Base-by-base conservation (phyloP, 2,888 invertebrate species). In the Margaritifera margaritifera region DNA sequence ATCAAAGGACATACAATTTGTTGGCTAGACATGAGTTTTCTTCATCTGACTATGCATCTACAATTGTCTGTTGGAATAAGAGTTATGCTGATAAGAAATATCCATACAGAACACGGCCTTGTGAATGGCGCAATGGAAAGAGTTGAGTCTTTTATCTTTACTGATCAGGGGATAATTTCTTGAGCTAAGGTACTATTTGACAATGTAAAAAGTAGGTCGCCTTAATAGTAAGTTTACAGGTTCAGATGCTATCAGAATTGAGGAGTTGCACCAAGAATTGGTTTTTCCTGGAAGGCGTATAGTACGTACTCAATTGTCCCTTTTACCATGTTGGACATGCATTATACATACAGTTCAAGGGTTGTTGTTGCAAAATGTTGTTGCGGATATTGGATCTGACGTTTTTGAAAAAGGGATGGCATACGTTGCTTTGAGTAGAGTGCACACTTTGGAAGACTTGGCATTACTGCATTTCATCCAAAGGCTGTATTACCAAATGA, bases 391-490 rank as follows among this genome's bases (percentile, higher is more conserved):
- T 25, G 68, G 70, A n/a, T 24, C 31, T n/a, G 57, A 67, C 60
- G 58, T 72, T n/a, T 75, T 75, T 66, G 64, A 66, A 64, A 69
- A 68, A 24, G 74, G 72, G 24, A 66, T 67, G 71, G 63, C 67
- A 57, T 77, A 77, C 74, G 74, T 77, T 50, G 77, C 74, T 60
- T 54, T 71, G 18, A 72, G 74, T 67, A 56, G 77, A 50, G 69
- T 75, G 51, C 62, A 57, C 57, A 57, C 66, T 24, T 59, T 70
- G 19, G 50, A 55, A 19, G 75, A 70, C 20, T 52, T 72, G 22
- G 64, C 54, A 53, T 55, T 75, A 54, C 24, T 63, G 20, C n/a
- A n/a, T n/a, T n/a, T n/a, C n/a, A n/a, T n/a, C n/a, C n/a, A n/a
- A n/a, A n/a, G n/a, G n/a, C n/a, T n/a, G n/a, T n/a, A n/a, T n/a